Evolutionary conservation across 2,888 invertebrate genomes (phyloP), one percentile per base, ranked within the genome.

Genomic region (Luperina testacea): DNA sequence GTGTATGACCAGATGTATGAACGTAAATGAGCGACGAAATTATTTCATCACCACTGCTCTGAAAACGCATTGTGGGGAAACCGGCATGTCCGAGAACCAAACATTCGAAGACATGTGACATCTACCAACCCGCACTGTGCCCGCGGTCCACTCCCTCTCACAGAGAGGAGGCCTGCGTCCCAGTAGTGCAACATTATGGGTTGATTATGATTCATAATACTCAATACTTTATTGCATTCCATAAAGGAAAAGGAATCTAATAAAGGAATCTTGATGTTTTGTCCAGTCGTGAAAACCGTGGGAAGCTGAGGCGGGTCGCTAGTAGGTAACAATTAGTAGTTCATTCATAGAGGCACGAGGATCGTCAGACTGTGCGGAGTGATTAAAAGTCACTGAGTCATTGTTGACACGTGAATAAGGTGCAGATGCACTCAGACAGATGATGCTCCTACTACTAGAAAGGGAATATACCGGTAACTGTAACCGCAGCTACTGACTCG

Each of bases 321-420:
- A 20, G 32, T 32, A 20, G 32, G 63, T 24, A 24, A 42, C 24
- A 64, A 64, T 64, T n/a, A 65, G 15, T 38, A 32, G 53, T 70
- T 81, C 75, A 75, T 81, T 80, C 65, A 81, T 57, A 38, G 17
- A 48, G 20, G 13, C 67, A 74, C 75, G 81, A 51, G 57, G 6
- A 38, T 38, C 32, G 61, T 27, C 7, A 17, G 45, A n/a, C 15
- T 45, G 67, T 45, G 27, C 5, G 17, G 38, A 61, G 11, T 38
- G 48, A 81, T 81, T 74, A 68, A 11, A 65, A 75, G 67, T 48
- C 53, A 63, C 7, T 15, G 51, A 68, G 68, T 69, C 82, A 80
- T 68, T 69, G 38, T 57, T 24, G 9, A 80, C 80, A 81, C 80
- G 75, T 53, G 81, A 45, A 5, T 45, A 11, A 45, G 24, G 80